These are phyloP conservation scores for Rachycentron canadum DNA, from an alignment of 2,797 vertebrate genomes.

Conservation along the genomic window DNA sequence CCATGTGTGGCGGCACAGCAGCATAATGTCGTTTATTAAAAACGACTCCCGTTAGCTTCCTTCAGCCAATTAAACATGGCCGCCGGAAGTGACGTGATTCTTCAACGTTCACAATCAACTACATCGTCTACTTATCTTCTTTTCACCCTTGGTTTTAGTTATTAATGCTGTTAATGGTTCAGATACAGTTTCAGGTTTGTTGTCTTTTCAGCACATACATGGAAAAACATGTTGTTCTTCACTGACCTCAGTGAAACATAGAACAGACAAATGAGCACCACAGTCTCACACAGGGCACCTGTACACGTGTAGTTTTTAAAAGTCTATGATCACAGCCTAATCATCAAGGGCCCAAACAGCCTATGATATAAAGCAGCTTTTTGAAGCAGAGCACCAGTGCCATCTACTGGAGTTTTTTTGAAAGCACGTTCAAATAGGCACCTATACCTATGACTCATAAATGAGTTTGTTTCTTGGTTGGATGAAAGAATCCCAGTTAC, in stretches of 20 bases:
- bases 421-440: conserved; percentile 24
- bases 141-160: too few species aligned
- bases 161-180: too few species aligned
- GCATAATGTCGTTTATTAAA: not conserved
- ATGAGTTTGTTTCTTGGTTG: not conserved
- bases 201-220: not conserved
- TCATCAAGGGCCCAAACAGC: not conserved
- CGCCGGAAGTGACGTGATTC: not conserved
- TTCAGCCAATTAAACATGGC: not conserved
- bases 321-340: not conserved
- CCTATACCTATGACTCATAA: not conserved
- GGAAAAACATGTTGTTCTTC: not conserved
- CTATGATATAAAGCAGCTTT: not conserved
- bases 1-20: accelerated
- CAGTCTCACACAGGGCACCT: too few species aligned
- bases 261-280: not conserved
- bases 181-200: not conserved
- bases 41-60: accelerated
- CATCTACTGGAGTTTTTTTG: conserved; percentile 62
- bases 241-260: not conserved
- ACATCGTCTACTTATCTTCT: too few species aligned
- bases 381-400: conserved; percentile 48
- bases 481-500: not conserved
- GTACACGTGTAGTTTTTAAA: not conserved
- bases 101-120: not conserved